Percentiles rank a stretch among this genome's conserved stretches.
Evolutionary conservation across 2,888 invertebrate species (phyloP).

Genomic region (Agrochola lychnidis): DNA sequence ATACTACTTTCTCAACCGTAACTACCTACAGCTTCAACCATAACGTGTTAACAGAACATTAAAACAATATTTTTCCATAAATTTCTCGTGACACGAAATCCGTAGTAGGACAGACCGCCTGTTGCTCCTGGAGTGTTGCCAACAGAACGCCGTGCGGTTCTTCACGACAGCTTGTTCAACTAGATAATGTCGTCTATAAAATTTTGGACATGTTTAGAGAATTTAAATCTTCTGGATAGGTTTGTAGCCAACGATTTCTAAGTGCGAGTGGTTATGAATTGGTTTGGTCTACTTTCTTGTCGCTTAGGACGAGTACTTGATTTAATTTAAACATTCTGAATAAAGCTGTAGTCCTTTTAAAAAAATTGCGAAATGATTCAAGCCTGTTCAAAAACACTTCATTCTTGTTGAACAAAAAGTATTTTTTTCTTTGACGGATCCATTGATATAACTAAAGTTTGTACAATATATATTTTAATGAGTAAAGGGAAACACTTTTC

Average conservation of each 20-base stretch:
- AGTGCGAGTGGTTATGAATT: neutral
- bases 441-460: neutral
- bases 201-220: constrained; percentile 61
- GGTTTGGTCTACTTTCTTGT: neutral
- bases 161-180: constrained; percentile 73
- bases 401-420: neutral
- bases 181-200: constrained; percentile 72
- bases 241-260: constrained; percentile 3
- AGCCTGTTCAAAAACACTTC: neutral
- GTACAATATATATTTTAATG: neutral
- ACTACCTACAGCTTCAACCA: neutral
- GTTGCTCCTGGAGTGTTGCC: constrained; percentile 82
- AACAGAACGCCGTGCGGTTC: constrained; percentile 67
- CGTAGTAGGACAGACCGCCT: constrained; percentile 72
- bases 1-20: no score
- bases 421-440: no score
- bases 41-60: constrained; percentile 55
- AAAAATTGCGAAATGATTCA: neutral
- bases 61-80: constrained; percentile 74
- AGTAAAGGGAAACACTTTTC: neutral
- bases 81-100: constrained; percentile 67
- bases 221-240: constrained; percentile 34
- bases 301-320: neutral
- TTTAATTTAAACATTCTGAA: neutral
- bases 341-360: no score